Percentiles rank a stretch among this genome's conserved stretches.
Evolutionary conservation across 2,888 invertebrate genomes (phyloP).

Genomic region (Cylloceria caligata): DNA sequence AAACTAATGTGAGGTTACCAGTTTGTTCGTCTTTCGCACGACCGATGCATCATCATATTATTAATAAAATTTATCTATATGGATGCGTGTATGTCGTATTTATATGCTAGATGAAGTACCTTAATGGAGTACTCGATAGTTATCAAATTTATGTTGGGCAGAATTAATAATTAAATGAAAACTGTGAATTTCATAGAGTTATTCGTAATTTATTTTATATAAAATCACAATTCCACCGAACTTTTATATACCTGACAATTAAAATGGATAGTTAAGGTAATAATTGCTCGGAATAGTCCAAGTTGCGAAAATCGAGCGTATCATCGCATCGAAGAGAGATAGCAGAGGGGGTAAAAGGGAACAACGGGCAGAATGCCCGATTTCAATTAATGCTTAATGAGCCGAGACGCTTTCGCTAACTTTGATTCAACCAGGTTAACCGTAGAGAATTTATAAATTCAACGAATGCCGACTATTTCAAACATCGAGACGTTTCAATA

Average conservation of each 20-base stretch:
- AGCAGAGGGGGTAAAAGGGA: background rate
- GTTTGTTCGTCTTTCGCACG: too few species aligned
- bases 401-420: constrained; percentile 14
- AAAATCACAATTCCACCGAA: background rate
- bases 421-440: constrained; percentile 3
- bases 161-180: background rate
- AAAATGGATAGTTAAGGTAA: constrained; percentile 26
- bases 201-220: background rate
- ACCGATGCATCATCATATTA: too few species aligned
- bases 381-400: constrained; percentile 61
- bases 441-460: constrained; percentile 9
- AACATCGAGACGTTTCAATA: background rate
- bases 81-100: too few species aligned
- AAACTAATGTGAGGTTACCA: too few species aligned
- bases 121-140: background rate
- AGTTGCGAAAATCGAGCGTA: constrained; percentile 24
- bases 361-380: constrained; percentile 15
- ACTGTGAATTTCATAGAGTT: background rate
- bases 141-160: background rate
- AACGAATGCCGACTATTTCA: background rate
- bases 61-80: too few species aligned
- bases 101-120: too few species aligned
- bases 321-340: background rate
- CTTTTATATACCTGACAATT: constrained; percentile 14
- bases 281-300: constrained; percentile 18